Evolutionary conservation across 2,888 invertebrate species (phyloP), one percentile per base, ranked within the genome.

Genomic region (Drosophila monieri): DNA sequence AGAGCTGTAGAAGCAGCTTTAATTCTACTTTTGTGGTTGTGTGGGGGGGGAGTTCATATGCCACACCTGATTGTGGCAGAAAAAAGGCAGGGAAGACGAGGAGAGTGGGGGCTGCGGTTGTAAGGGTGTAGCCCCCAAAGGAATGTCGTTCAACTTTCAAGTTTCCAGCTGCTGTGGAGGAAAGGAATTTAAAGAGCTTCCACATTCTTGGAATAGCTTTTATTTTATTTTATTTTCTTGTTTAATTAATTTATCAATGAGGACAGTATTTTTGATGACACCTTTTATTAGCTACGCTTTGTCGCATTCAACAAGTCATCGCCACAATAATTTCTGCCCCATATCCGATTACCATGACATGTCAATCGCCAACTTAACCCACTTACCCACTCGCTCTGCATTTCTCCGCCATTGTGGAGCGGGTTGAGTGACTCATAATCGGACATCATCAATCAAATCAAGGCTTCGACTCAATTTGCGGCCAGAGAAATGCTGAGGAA

Each of bases 361-460:
- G 44, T 68, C 57, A 27, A 73, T 44, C 68, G 78, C 64, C 83
- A 80, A 76, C 77, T 67, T 81, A 69, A 81, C 55, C 77, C 79
- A 78, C 58, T 73, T 58, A 78, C 60, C 64, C 46, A 55, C 37
- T 68, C 32, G 30, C 48, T 32, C 44, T 15, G 4, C 51, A 44
- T 46, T 44, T 43, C 43, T 35, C 12, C n/a, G 10, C 43, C 8
- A 27, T 27, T 27, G 27, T 27, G 8, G 27, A 27, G 8, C 41
- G 70, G 70, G 70, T 67, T 57, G 62, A 59, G 78, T 86, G 80
- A 80, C 65, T 80, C 81, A 80, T 86, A 86, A 80, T 73, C 87
- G 44, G 57, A 60, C 58, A 58, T 68, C 85, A 86, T 80, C 76
- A 80, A 80, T 80, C 87, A 72, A 69, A 58, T 80, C 87, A 55